Base-by-base conservation (phyloP, 2,113 vertebrate species). In the Mormoops blainvillei region DNA sequence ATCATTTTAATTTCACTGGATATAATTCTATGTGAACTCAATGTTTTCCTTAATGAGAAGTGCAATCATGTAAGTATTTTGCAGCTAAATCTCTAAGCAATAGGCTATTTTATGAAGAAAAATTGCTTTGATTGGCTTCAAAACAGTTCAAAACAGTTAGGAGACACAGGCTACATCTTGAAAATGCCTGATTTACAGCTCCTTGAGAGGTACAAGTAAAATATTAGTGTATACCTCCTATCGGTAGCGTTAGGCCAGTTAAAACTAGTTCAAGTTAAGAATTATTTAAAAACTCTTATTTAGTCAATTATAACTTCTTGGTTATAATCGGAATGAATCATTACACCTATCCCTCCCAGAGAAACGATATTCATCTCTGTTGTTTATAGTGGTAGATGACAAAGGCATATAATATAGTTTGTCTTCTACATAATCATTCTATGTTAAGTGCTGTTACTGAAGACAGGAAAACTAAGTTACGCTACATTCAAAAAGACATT, bases 311-410 rank as follows among this genome's bases (percentile, higher is more conserved):
- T 38, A 90, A 80, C 54, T 56, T 83, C 61, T 67, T 77, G 36
- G 18, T 77, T 74, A 84, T 68, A 82, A 61, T 52, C 18, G 91
- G 63, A 97, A 91, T 26, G 76, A 90, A 89, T 83, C 36, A 90
- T 61, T 63, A 86, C 2, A 96, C 24, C 3, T 33, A 89, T 36
- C 71, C 15, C 15, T 85, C 54, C 13, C 38, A 76, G 22, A 89
- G 67, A 94, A 80, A 76, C n/a, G 52, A 68, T 83, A 92, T 71
- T 56, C 48, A 89, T 89, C 74, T 89, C 56, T 87, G 84, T 36
- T 89, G 6, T 88, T 85, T 87, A 78, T 22, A 89, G 68, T 70
- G 78, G 52, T 28, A 82, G 33, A 82, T 82, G 9, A 91, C 16
- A 89, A 81, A 95, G 45, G 65, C 13, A 58, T 20, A 78, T 2